Percentiles rank a stretch among this genome's conserved stretches.
Conservation (phyloP, 1,140 invertebrate species). For the Chymomyza costata region DNA sequence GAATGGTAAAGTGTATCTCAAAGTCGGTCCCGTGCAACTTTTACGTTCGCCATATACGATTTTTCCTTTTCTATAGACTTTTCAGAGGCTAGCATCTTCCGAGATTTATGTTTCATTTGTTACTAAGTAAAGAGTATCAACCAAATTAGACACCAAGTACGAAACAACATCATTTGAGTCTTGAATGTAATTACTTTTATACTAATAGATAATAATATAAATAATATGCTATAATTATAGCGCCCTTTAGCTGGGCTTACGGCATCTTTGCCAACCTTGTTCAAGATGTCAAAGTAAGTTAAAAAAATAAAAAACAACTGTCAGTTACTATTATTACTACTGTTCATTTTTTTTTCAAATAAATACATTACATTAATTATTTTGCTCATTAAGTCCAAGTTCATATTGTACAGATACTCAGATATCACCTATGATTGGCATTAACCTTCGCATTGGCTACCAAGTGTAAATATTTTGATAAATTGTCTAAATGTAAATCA, state of each 20-base stretch:
- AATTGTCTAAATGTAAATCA: conserved; percentile 31
- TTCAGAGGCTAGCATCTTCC: no score
- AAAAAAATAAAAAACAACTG: conserved; percentile 20
- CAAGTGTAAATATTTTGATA: conserved; percentile 62
- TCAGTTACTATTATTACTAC: conserved; percentile 20
- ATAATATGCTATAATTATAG: conserved; percentile 35
- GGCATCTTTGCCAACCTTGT: conserved; percentile 56
- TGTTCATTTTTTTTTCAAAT: no score
- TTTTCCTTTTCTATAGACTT: no score
- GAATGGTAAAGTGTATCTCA: no score
- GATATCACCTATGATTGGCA: conserved; percentile 56
- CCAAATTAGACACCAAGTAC: no score
- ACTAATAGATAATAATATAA: conserved; percentile 5
- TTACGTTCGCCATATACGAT: no score
- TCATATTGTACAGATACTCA: conserved; percentile 31
- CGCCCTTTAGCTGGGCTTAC: conserved; percentile 62
- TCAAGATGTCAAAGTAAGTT: conserved; percentile 69
- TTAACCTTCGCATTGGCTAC: conserved; percentile 41
- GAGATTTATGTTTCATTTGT: no score
- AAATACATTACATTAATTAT: conserved; percentile 32
- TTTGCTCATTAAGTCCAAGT: conserved; percentile 52
- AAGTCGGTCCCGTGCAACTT: no score
- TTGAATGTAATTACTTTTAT: conserved; percentile 10
- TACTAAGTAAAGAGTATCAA: no score
- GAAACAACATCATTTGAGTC: conserved; percentile 14